Percentiles rank a stretch among this genome's conserved stretches.
Evolutionary conservation across 1,140 invertebrate genomes (phyloP).

Genomic region (Dufourea novaeangliae): DNA sequence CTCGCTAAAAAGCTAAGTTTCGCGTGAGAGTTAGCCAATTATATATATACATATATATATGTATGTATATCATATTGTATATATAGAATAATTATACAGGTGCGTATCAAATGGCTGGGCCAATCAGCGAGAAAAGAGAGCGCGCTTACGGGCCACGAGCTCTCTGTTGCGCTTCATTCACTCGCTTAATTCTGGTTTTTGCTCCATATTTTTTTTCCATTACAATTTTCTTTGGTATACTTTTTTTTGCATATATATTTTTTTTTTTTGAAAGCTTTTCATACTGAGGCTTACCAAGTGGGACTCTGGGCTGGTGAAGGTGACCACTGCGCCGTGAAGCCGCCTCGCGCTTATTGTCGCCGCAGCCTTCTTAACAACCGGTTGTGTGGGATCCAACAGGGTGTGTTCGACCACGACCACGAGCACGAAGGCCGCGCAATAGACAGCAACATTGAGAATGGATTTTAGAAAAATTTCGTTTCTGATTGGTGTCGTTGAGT

Average conservation of each 20-base stretch:
- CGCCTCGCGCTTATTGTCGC: slow-evolving; percentile 75
- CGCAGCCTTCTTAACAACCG: slow-evolving; percentile 69
- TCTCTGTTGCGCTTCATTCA: slow-evolving; percentile 59
- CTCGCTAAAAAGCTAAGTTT: slow-evolving; percentile 79
- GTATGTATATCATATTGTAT: slow-evolving; percentile 25
- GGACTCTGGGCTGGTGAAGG: slow-evolving; percentile 86
- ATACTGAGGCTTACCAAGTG: slow-evolving; percentile 83
- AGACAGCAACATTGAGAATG: slow-evolving; percentile 65
- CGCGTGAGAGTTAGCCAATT: slow-evolving; percentile 78
- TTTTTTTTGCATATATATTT: slow-evolving; percentile 44
- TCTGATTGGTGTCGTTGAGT: background rate
- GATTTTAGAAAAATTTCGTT: slow-evolving; percentile 52
- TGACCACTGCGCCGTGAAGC: slow-evolving; percentile 84
- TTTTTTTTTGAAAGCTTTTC: slow-evolving; percentile 48
- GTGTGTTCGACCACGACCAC: slow-evolving; percentile 52
- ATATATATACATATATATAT: slow-evolving; percentile 51
- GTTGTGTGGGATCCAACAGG: slow-evolving; percentile 58
- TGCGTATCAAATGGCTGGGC: slow-evolving; percentile 64
- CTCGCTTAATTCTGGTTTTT: slow-evolving; percentile 13
- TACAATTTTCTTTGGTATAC: background rate
- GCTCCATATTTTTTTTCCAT: slow-evolving; percentile 2
- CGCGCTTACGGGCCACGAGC: slow-evolving; percentile 45
- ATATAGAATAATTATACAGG: slow-evolving; percentile 58
- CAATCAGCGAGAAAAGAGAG: slow-evolving; percentile 61
- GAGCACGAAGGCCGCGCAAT: slow-evolving; percentile 51